phyloP scores from a whole-genome alignment of 1,140 invertebrate genomes.

The Amphibalanus amphitrite region DNA sequence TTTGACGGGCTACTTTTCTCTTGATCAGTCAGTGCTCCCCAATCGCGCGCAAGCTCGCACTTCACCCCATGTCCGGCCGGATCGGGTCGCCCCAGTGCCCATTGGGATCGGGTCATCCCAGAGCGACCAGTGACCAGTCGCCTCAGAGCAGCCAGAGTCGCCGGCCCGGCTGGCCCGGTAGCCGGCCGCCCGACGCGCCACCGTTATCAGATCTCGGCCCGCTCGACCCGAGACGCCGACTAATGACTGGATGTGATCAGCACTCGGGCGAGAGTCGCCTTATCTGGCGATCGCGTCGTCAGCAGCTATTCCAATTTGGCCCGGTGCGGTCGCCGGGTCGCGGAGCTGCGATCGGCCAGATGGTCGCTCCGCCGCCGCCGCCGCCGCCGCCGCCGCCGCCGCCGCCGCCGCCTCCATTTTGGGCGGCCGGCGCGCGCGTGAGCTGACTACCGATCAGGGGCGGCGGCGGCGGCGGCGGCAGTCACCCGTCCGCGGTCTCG shows the following conservation, averaged over 20 bases:
- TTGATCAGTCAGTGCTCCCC: too few species aligned
- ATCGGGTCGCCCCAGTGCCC: too few species aligned
- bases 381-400: too few species aligned
- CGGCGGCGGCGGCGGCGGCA: too few species aligned
- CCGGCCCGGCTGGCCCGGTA: not conserved
- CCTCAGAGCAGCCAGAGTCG: not conserved
- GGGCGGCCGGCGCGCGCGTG: not conserved
- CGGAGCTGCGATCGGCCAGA: not conserved
- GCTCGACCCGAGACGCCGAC: too few species aligned
- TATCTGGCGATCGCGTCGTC: conserved; percentile 26
- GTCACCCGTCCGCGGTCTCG: not conserved
- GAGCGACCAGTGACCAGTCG: not conserved
- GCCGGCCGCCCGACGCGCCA: too few species aligned
- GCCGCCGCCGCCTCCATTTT: not conserved
- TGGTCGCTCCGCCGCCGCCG: too few species aligned
- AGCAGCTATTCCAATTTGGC: conserved; percentile 10
- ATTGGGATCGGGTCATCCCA: too few species aligned
- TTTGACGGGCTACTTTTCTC: too few species aligned
- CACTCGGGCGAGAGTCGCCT: conserved; percentile 30
- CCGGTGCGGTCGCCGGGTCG: not conserved
- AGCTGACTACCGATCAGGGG: not conserved
- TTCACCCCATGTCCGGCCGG: too few species aligned
- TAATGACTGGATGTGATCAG: conserved; percentile 17
- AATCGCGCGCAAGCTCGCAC: too few species aligned
- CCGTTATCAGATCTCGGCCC: conserved; percentile 1